Conservation (phyloP, 2,888 invertebrate genomes). For the Papilio demoleus region DNA sequence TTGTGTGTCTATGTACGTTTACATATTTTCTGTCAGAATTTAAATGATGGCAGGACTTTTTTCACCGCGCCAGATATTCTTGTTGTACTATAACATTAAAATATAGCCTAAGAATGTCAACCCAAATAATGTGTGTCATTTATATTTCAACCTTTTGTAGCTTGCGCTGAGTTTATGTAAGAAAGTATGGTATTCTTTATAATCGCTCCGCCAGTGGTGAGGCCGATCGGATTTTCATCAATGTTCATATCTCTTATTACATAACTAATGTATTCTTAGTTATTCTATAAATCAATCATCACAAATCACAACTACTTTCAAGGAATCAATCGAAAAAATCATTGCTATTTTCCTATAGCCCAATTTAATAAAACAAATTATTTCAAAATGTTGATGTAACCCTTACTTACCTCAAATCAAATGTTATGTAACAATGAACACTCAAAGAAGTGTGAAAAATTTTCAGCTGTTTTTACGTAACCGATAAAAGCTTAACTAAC, state of each 20-base stretch:
- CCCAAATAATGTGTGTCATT: too few species aligned
- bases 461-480: conserved; percentile 25
- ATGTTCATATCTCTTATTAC: not conserved
- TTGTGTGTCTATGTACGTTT: too few species aligned
- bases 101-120: too few species aligned
- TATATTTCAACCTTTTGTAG: too few species aligned
- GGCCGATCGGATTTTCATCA: not conserved
- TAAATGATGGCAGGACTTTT: too few species aligned
- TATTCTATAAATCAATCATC: not conserved
- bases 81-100: too few species aligned
- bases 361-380: not conserved
- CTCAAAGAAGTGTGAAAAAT: conserved; percentile 7
- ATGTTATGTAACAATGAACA: conserved; percentile 37
- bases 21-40: too few species aligned
- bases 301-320: not conserved
- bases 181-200: too few species aligned
- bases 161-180: too few species aligned
- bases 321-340: not conserved
- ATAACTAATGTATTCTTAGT: not conserved
- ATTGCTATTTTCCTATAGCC: not conserved
- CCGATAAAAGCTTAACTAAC: conserved; percentile 1
- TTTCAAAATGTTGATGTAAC: not conserved
- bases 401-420: not conserved
- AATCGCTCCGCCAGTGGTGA: too few species aligned
- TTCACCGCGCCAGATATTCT: too few species aligned